A percentile compares a stretch with the other conserved stretches of the same genome.
Conservation (phyloP, 2,797 vertebrate genomes). For the Columba guinea region DNA sequence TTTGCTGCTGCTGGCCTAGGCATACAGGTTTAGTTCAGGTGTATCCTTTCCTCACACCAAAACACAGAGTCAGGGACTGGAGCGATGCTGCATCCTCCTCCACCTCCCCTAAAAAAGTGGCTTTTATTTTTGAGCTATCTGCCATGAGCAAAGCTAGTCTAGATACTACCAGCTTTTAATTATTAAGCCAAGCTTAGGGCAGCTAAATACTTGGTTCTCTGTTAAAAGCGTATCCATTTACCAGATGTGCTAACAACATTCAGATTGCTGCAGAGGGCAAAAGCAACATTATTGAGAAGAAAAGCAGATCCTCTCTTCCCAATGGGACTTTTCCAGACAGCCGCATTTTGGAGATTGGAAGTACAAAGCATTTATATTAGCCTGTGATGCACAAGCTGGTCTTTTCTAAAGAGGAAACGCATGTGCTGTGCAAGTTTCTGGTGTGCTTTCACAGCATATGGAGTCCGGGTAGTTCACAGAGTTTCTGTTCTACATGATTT, state of each 20-base stretch:
- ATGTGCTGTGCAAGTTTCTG: background rate
- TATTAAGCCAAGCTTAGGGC: background rate
- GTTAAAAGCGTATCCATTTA: background rate
- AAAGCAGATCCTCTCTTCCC: background rate
- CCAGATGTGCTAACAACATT: background rate
- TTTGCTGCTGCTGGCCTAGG: background rate
- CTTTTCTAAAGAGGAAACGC: background rate
- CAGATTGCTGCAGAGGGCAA: background rate
- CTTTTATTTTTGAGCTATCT: background rate
- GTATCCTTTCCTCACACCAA: background rate
- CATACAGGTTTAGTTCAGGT: background rate
- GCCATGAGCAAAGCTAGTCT: background rate
- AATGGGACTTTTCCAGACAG: background rate
- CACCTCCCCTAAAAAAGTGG: background rate
- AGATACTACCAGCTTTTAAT: background rate
- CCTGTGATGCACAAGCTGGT: background rate
- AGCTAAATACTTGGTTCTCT: background rate
- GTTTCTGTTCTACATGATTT: background rate
- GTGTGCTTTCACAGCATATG: background rate
- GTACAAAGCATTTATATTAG: constrained; percentile 1
- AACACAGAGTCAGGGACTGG: background rate
- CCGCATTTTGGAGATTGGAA: background rate
- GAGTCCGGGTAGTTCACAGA: background rate
- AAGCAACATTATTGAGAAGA: background rate
- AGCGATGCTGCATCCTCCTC: background rate